Conservation (phyloP, 2,797 vertebrate genomes). For the Sphenopsis melanotis region DNA sequence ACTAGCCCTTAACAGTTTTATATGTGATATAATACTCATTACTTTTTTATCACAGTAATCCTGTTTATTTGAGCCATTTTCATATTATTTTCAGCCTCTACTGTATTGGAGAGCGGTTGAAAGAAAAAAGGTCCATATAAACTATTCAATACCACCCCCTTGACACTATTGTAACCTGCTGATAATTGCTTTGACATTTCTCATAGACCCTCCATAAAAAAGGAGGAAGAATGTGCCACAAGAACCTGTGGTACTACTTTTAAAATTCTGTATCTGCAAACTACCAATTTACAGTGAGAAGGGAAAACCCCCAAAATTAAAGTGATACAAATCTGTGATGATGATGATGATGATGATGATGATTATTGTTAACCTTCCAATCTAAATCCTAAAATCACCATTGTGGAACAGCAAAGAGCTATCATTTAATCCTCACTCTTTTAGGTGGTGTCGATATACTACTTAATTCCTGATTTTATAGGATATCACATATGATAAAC, state of each 20-base stretch:
- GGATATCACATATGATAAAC: neutral
- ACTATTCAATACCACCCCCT: neutral
- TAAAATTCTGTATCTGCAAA: constrained; percentile 22
- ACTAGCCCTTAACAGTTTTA: neutral
- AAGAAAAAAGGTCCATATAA: neutral
- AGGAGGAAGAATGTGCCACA: neutral
- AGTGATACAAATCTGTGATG: neutral
- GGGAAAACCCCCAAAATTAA: neutral
- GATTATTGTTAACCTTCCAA: neutral
- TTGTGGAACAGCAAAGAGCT: neutral
- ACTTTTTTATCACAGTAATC: neutral
- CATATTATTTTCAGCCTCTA: neutral
- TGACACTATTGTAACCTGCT: neutral
- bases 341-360: neutral
- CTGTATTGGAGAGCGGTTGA: neutral
- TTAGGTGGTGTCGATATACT: neutral
- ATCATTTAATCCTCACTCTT: neutral
- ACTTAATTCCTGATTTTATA: neutral
- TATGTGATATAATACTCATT: neutral
- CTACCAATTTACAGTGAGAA: neutral
- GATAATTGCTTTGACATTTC: constrained; percentile 12
- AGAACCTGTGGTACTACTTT: neutral
- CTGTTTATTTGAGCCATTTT: neutral
- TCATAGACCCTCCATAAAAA: constrained; percentile 24
- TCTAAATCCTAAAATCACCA: neutral